Conservation (phyloP, 2,113 vertebrate species). For the Coturnix japonica region DNA sequence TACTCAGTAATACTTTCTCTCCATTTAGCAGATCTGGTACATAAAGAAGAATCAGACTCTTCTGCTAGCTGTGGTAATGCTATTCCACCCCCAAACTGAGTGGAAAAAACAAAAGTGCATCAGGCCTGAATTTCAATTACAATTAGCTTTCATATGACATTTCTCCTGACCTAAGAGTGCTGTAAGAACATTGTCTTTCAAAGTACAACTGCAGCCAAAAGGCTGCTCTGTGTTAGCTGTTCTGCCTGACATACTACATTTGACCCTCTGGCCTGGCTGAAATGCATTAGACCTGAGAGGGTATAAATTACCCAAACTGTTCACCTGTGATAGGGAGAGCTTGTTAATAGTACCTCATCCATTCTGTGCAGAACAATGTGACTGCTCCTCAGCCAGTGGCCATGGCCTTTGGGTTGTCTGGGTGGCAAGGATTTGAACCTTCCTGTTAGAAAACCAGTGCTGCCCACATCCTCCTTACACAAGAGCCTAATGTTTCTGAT, state of each 20-base stretch:
- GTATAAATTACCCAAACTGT: neutral
- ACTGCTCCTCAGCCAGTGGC: neutral
- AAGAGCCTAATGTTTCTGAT: neutral
- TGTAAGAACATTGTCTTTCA: neutral
- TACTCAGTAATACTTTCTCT: neutral
- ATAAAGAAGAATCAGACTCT: neutral
- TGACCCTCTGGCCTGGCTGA: neutral
- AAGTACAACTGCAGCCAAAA: neutral
- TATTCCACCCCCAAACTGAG: neutral
- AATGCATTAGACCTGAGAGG: neutral
- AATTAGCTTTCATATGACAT: neutral
- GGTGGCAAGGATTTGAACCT: neutral
- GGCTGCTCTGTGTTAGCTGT: neutral
- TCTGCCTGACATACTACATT: neutral
- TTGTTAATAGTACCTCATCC: neutral
- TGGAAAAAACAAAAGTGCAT: neutral
- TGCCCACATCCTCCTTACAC: neutral
- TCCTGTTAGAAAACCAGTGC: neutral
- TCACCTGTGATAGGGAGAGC: neutral
- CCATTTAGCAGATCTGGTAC: neutral
- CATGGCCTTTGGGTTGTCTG: neutral
- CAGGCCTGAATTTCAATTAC: neutral
- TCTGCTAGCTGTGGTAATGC: neutral
- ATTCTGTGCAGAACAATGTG: neutral
- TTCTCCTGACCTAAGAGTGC: neutral